These are phyloP conservation scores for Acromyrmex heyeri DNA, from an alignment of 1,140 invertebrate species.

Conservation along the genomic window DNA sequence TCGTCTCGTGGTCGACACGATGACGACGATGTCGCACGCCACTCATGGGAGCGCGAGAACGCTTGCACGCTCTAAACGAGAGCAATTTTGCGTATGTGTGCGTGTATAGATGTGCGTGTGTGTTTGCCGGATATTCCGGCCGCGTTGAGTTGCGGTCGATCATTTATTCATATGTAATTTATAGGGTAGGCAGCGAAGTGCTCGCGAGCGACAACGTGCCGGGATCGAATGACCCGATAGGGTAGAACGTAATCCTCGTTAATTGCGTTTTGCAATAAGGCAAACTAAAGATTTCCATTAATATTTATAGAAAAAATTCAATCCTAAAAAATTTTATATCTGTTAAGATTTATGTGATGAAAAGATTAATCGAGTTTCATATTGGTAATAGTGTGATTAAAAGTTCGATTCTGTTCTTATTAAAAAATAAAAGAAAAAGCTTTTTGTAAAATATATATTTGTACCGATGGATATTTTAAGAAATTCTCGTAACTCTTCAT, in stretches of 20 bases:
- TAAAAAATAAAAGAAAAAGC: not conserved
- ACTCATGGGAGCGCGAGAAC: slow-evolving; percentile 40
- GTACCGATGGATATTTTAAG: not conserved
- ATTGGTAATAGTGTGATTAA: slow-evolving; percentile 1
- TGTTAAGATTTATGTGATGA: not conserved
- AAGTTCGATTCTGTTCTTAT: slow-evolving; percentile 11
- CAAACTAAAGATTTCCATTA: slow-evolving; percentile 50
- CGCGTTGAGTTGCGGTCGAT: slow-evolving; percentile 43
- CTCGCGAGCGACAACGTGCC: slow-evolving; percentile 31
- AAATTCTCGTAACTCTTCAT: not conserved
- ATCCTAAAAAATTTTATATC: slow-evolving; percentile 12
- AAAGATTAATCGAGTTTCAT: slow-evolving; percentile 13
- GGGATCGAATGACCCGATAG: slow-evolving; percentile 34
- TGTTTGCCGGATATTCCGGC: slow-evolving; percentile 25
- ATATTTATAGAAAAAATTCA: slow-evolving; percentile 34
- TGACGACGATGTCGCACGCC: slow-evolving; percentile 57
- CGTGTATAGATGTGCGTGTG: not conserved
- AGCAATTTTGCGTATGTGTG: not conserved
- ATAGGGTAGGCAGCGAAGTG: slow-evolving; percentile 35
- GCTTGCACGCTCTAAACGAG: slow-evolving; percentile 31
- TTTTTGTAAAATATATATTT: too few species aligned
- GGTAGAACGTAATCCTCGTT: slow-evolving; percentile 49
- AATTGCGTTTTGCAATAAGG: slow-evolving; percentile 59
- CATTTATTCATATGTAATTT: slow-evolving; percentile 64
- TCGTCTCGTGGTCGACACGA: slow-evolving; percentile 56